Conservation (phyloP, 2,888 invertebrate genomes). For the Serrognathus titanus region DNA sequence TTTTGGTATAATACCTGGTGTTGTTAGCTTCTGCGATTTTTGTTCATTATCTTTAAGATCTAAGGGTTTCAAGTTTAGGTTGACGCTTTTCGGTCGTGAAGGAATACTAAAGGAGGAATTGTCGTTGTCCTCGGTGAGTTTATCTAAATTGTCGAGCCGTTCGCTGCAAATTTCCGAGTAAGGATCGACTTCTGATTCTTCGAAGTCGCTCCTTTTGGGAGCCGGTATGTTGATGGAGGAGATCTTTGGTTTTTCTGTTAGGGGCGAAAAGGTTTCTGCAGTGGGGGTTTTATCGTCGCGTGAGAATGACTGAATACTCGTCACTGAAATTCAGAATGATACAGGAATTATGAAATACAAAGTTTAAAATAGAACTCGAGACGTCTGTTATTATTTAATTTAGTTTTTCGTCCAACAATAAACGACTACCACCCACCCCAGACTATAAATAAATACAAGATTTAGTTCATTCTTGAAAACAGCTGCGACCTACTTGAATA, state of each 20-base stretch:
- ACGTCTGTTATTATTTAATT: too few relatives aligned
- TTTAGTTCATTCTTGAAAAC: too few relatives aligned
- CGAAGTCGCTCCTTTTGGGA: slow-evolving; percentile 43
- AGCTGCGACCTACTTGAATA: too few relatives aligned
- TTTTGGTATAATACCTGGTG: slow-evolving; percentile 39
- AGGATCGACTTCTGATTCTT: slow-evolving; percentile 41
- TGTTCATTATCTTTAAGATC: slow-evolving; percentile 55
- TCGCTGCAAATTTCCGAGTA: slow-evolving; percentile 47
- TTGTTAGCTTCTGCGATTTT: slow-evolving; percentile 44
- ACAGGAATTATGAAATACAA: not conserved
- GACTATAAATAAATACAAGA: too few relatives aligned
- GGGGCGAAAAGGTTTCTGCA: slow-evolving; percentile 44
- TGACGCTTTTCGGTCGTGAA: slow-evolving; percentile 31
- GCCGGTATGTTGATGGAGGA: slow-evolving; percentile 30
- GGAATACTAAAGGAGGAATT: slow-evolving; percentile 18
- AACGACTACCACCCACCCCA: too few relatives aligned
- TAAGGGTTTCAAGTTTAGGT: slow-evolving; percentile 51
- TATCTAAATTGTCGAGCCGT: slow-evolving; percentile 43
- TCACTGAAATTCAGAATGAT: slow-evolving; percentile 36
- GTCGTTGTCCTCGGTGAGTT: slow-evolving; percentile 36
- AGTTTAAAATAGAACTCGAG: too few relatives aligned
- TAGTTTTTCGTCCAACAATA: too few relatives aligned
- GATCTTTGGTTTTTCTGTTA: slow-evolving; percentile 34
- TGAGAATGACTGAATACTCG: slow-evolving; percentile 48
- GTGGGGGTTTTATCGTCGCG: slow-evolving; percentile 50